Evolutionary conservation across 2,797 vertebrate genomes (phyloP).

Genomic region (Bovichtus diacanthus): DNA sequence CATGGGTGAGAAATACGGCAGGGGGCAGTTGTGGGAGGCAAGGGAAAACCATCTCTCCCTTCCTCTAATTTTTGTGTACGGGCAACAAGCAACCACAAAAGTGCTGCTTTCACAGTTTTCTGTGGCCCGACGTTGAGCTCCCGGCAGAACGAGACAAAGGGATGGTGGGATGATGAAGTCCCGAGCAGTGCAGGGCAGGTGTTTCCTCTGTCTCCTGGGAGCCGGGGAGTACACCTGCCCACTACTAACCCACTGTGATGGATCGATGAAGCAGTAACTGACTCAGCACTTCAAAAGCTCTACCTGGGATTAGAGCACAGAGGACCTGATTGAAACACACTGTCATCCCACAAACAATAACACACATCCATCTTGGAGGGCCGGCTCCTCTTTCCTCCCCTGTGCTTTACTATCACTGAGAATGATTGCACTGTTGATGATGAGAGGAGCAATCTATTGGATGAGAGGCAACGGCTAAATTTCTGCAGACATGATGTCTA

Average conservation of each 20-base stretch:
- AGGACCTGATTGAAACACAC: conserved; percentile 92
- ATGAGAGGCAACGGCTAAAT: conserved; percentile 66
- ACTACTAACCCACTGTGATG: conserved; percentile 86
- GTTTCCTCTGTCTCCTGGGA: conserved; percentile 87
- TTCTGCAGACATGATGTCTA: conserved; percentile 74
- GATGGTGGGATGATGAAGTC: conserved; percentile 81
- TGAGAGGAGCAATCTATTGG: conserved; percentile 67
- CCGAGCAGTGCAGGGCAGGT: conserved; percentile 84
- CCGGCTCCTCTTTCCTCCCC: conserved; percentile 65
- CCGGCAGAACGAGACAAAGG: conserved; percentile 83
- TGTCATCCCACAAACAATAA: conserved; percentile 94
- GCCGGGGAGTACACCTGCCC: conserved; percentile 86
- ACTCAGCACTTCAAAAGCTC: conserved; percentile 88
- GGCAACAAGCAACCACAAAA: conserved; percentile 87
- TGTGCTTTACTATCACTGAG: conserved; percentile 74
- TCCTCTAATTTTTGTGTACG: conserved; percentile 81
- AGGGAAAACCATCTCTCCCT: conserved; percentile 70
- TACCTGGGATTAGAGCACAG: conserved; percentile 89
- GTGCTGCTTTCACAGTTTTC: conserved; percentile 89
- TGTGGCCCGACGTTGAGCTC: conserved; percentile 79
- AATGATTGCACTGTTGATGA: conserved; percentile 79
- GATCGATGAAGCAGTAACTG: conserved; percentile 89
- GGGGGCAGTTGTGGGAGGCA: conserved; percentile 62
- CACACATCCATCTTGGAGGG: conserved; percentile 87
- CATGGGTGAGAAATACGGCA: conserved; percentile 67